Percentiles rank a stretch among this genome's conserved stretches.
Conservation (phyloP, 2,797 vertebrate species). For the Danionella dracula region DNA sequence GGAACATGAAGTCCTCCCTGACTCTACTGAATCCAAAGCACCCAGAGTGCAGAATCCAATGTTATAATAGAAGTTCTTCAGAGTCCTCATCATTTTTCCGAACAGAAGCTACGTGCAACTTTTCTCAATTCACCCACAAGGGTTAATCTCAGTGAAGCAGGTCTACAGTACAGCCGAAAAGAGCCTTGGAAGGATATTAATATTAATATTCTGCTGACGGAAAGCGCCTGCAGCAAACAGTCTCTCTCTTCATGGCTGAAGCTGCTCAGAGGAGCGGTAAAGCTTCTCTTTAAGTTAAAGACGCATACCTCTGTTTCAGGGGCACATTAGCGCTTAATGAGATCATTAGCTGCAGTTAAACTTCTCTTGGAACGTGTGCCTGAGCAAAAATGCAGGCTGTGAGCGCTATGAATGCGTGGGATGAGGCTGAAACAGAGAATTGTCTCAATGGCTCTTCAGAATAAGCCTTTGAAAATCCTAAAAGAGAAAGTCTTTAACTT, state of each 20-base stretch:
- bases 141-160: background rate
- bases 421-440: background rate
- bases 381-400: background rate
- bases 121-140: background rate
- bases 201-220: conserved; percentile 65
- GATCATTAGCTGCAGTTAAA: background rate
- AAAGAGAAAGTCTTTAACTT: background rate
- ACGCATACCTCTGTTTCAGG: background rate
- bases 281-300: background rate
- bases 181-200: background rate
- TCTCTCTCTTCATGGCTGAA: conserved; percentile 50
- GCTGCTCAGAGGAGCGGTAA: background rate
- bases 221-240: conserved; percentile 49
- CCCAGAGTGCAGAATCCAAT: too few relatives aligned
- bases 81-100: too few relatives aligned
- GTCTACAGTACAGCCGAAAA: background rate
- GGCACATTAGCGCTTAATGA: conserved; percentile 21
- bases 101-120: too few relatives aligned
- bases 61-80: too few relatives aligned
- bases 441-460: background rate
- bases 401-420: background rate
- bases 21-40: too few relatives aligned
- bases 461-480: background rate
- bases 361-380: background rate
- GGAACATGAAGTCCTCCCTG: too few relatives aligned